Evolutionary conservation across 2,797 vertebrate genomes (phyloP).

Genomic region (Anableps anableps): DNA sequence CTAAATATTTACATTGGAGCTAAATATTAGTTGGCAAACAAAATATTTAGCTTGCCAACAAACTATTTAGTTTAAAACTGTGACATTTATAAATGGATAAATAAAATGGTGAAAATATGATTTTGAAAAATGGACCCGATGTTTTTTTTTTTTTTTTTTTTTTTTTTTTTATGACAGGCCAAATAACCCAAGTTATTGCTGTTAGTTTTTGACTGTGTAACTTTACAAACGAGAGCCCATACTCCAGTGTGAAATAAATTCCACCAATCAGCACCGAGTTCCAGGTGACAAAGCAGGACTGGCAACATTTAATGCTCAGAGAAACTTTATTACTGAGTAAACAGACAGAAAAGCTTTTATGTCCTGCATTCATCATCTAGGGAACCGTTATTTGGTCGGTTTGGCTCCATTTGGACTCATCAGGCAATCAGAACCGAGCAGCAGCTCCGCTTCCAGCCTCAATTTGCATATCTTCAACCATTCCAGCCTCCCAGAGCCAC

Average conservation of each 20-base stretch:
- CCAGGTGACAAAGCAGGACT: background rate
- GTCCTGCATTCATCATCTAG: constrained; percentile 15
- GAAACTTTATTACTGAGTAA: background rate
- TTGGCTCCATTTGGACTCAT: constrained; percentile 20
- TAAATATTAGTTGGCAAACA: too few species aligned
- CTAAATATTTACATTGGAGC: too few species aligned
- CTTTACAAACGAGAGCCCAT: too few species aligned
- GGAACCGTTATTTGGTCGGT: constrained; percentile 17
- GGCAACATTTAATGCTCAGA: background rate
- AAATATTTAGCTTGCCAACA: too few species aligned
- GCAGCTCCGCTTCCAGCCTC: constrained; percentile 3
- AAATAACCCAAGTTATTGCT: too few species aligned
- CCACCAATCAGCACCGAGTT: background rate
- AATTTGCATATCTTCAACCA: constrained; percentile 45
- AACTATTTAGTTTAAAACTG: too few species aligned
- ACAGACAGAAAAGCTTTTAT: background rate
- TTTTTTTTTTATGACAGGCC: too few species aligned
- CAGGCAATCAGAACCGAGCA: constrained; percentile 4
- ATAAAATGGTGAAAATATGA: too few species aligned
- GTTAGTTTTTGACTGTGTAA: too few species aligned
- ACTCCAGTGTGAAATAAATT: background rate
- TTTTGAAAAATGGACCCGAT: too few species aligned
- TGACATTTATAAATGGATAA: too few species aligned
- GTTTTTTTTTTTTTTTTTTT: too few species aligned
- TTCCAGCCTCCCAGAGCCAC: constrained; percentile 21